A percentile compares a stretch with the other conserved stretches of the same genome.
Evolutionary conservation across 2,888 invertebrate genomes (phyloP).

Genomic region (Stenodera caucasica): DNA sequence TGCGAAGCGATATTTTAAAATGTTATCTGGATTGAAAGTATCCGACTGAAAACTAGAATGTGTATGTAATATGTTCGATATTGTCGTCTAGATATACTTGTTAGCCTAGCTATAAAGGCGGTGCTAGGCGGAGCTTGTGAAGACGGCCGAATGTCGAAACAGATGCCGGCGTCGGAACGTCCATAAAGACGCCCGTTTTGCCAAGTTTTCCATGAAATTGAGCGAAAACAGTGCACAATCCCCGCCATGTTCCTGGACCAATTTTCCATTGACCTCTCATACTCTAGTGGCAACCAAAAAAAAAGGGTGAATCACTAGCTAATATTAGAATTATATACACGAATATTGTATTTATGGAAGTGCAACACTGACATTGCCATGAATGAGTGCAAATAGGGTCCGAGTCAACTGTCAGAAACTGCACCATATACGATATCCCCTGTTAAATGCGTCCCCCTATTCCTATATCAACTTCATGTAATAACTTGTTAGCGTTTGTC

Average conservation of each 20-base stretch:
- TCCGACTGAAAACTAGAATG: conserved; percentile 38
- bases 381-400: conserved; percentile 15
- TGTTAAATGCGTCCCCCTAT: conserved; percentile 32
- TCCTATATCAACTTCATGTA: conserved; percentile 36
- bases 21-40: conserved; percentile 51
- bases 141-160: conserved; percentile 45
- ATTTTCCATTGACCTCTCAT: conserved; percentile 5
- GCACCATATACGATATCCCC: conserved; percentile 30
- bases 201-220: conserved; percentile 28
- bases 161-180: conserved; percentile 42
- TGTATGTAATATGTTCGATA: conserved; percentile 34
- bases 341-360: conserved; percentile 19
- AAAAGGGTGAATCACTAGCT: conserved; percentile 6
- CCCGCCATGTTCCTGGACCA: conserved; percentile 19
- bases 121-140: conserved; percentile 52
- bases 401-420: conserved; percentile 33
- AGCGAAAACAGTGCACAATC: conserved; percentile 16
- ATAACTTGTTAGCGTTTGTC: conserved; percentile 43
- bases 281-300: neutral
- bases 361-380: conserved; percentile 20
- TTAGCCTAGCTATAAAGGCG: conserved; percentile 52
- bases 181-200: conserved; percentile 37
- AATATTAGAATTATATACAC: conserved; percentile 16
- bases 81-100: conserved; percentile 42
- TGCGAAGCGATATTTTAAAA: conserved; percentile 53